phyloP scores from a whole-genome alignment of 2,797 vertebrate genomes.

The Morelia viridis region DNA sequence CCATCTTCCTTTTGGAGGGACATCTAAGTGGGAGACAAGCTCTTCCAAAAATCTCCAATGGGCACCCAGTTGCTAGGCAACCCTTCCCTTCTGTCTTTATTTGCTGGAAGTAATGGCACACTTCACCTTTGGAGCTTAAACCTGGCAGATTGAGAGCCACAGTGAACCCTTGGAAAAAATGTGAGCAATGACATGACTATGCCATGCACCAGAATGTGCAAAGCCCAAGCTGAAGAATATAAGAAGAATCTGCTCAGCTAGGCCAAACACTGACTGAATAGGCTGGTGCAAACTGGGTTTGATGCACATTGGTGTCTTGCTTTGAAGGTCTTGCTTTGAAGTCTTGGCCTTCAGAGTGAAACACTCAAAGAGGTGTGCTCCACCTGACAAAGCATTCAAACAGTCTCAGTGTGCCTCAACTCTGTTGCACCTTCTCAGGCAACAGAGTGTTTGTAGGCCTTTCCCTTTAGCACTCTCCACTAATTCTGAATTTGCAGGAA shows the following conservation, averaged over 20 bases:
- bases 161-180: slow-evolving; percentile 14
- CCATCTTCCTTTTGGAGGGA: slow-evolving; percentile 29
- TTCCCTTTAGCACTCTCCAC: too few relatives aligned
- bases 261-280: background rate
- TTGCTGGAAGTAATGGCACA: slow-evolving; percentile 45
- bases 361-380: too few relatives aligned
- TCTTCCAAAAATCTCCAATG: slow-evolving; percentile 26
- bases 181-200: background rate
- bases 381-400: too few relatives aligned
- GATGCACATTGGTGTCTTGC: too few relatives aligned
- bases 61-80: slow-evolving; percentile 62
- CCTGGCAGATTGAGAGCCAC: background rate
- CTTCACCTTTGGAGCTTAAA: slow-evolving; percentile 39
- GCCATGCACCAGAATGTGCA: rapidly evolving
- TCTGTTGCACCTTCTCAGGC: too few relatives aligned
- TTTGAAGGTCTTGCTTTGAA: too few relatives aligned
- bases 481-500: too few relatives aligned
- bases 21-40: slow-evolving; percentile 58
- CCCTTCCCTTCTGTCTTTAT: slow-evolving; percentile 51
- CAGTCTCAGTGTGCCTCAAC: too few relatives aligned
- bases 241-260: background rate
- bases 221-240: background rate
- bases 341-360: too few relatives aligned
- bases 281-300: too few relatives aligned
- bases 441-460: too few relatives aligned